Evolutionary conservation across 2,113 vertebrate genomes (phyloP), one percentile per base, ranked within the genome.

Genomic region (Marmota flaviventris): DNA sequence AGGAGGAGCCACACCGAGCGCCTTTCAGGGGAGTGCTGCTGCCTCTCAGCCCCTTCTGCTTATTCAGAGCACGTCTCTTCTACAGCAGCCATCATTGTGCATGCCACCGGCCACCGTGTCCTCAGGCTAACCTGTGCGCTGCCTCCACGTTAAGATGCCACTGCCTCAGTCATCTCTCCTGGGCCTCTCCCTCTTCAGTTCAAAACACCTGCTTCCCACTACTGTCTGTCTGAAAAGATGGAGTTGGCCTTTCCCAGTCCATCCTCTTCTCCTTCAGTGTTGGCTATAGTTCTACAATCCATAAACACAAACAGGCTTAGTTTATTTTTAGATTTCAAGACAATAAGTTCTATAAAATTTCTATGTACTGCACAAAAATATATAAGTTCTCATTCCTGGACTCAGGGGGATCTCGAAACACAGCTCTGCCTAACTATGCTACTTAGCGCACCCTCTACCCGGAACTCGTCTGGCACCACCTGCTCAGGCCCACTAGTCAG

Each of bases 1-100:
- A 27, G 58, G 42, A 5, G 29, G 7, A 53, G 45, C 7, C 8
- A n/a, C n/a, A 1, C 3, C 42, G 14, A 4, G 2, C 4, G 1
- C 11, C 27, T 25, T 25, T 27, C 4, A 18, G 20, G 12, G 0
- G 9, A 16, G 18, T 3, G 51, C 29, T 0, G 2, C 5, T 1
- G 8, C 17, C 25, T 45, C 37, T 79, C 16, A n/a, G 27, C 48
- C 45, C 32, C 4, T 11, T 22, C 51, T 10, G 18, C 17, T 29
- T 25, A 13, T 4, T 11, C 20, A 39, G 32, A 27, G 17, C 1
- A 1, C 2, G 0, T 9, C 13, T 61, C 10, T 0, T 1, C 5
- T 17, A 4, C 13, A 37, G 73, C 24, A 27, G 81, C 18, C 3
- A 0, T 53, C n/a, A 8, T 11, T 8, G 4, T 27, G 22, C 10